Base-by-base conservation (phyloP, 2,888 invertebrate species). In the Stenchaetothrips biformis region DNA sequence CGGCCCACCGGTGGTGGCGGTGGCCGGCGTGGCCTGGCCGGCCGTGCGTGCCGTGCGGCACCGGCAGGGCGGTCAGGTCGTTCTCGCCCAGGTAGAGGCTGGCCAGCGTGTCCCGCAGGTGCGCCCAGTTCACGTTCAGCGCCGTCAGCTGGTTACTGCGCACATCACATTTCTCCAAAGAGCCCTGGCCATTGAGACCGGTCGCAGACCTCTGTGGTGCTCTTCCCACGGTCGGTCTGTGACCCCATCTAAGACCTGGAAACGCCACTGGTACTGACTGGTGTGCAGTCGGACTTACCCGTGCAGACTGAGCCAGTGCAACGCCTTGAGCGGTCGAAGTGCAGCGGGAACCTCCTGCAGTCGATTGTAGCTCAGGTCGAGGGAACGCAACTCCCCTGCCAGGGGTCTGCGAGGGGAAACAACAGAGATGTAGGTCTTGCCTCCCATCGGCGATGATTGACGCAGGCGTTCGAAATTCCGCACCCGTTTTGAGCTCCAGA, bases 221-320 rank as follows among this genome's bases (percentile, higher is more conserved):
- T 37, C n/a, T 37, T 37, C 37, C 37, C 1, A 37, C 37, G 37
- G 37, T 37, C 37, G 37, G 37, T 37, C 37, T 37, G 37, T 4
- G 37, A 37, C 37, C 37, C n/a, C n/a, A n/a, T n/a, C n/a, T n/a
- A n/a, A 37, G 37, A 2, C 4, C 4, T 37, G 37, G 37, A 37
- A 37, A 1, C 37, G 37, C 37, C 37, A n/a, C n/a, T n/a, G n/a
- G n/a, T n/a, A n/a, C n/a, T n/a, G n/a, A n/a, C n/a, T n/a, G n/a
- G n/a, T n/a, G 8, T 9, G 37, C 7, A 47, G 49, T 25, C 47
- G 4, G 21, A 80, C 83, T 83, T 84, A 85, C 85, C 84, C 85
- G 83, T 84, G 85, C 48, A 86, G 83, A 82, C 85, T 86, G 82
- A 85, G 84, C 86, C 86, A 86, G 80, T 85, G 85, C 21, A 86